A percentile compares a stretch with the other conserved stretches of the same genome.
phyloP scores from a whole-genome alignment of 2,888 invertebrate species.

The Caenorhabditis afra region DNA sequence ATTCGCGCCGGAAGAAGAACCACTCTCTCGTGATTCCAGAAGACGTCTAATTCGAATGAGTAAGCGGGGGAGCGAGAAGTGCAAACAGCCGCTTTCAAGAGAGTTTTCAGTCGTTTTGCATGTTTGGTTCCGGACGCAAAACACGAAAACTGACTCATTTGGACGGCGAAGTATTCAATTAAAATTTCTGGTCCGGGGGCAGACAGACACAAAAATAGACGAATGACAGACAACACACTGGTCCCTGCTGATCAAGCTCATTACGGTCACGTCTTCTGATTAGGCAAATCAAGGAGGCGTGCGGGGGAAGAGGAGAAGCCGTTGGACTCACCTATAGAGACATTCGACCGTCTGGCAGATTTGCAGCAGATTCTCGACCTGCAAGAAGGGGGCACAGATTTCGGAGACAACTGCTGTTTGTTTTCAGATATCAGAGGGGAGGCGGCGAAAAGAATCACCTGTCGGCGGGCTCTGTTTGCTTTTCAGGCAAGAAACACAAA shows the following conservation, averaged over 20 bases:
- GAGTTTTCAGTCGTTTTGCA: conserved; percentile 1
- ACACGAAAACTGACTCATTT: conserved; percentile 46
- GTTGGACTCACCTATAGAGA: conserved; percentile 37
- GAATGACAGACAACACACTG: conserved; percentile 5
- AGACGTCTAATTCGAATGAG: conserved; percentile 36
- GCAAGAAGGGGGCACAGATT: conserved; percentile 14
- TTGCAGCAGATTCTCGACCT: conserved; percentile 48
- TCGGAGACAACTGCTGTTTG: conserved; percentile 35
- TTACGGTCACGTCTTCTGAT: conserved; percentile 23
- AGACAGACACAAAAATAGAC: conserved; percentile 8
- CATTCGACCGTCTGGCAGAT: conserved; percentile 43
- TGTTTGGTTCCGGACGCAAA: conserved; percentile 4
- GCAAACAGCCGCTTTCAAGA: conserved; percentile 23
- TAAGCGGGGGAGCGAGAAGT: conserved; percentile 6
- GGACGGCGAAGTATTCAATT: conserved; percentile 45
- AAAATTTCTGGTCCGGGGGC: conserved; percentile 29
- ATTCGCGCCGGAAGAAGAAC: conserved; percentile 14
- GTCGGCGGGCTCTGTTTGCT: conserved; percentile 9
- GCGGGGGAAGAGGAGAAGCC: background rate
- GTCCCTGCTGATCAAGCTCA: conserved; percentile 35
- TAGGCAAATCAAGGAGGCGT: conserved; percentile 23
- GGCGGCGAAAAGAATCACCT: conserved; percentile 19
- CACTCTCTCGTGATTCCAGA: conserved; percentile 22
- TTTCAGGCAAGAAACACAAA: conserved; percentile 20
- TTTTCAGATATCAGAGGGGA: conserved; percentile 26